Evolutionary conservation across 92 coral and sea anemone species (phyloP).

Genomic region (Muricea muricata): DNA sequence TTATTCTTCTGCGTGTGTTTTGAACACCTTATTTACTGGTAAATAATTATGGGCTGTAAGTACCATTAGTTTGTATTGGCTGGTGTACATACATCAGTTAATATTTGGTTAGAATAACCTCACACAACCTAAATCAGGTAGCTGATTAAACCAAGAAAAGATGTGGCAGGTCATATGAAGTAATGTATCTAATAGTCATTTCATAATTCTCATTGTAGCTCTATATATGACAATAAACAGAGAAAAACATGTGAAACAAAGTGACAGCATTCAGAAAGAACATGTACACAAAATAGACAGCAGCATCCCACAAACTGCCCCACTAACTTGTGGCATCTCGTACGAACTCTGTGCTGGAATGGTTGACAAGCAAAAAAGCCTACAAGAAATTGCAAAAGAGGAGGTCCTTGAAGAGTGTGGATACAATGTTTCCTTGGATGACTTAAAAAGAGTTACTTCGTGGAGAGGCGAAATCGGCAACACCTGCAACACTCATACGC

Average conservation of each 20-base stretch:
- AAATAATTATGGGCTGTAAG: too few species aligned
- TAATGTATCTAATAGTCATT: too few species aligned
- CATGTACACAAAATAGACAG: slow-evolving; percentile 74
- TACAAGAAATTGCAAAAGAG: slow-evolving; percentile 76
- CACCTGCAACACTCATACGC: slow-evolving; percentile 72
- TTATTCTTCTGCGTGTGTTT: too few species aligned
- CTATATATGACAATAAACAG: slow-evolving; percentile 90
- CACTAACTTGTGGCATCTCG: slow-evolving; percentile 75
- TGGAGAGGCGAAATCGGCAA: slow-evolving; percentile 83
- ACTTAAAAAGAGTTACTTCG: slow-evolving; percentile 72
- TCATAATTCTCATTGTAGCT: slow-evolving; percentile 46
- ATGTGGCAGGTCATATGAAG: too few species aligned
- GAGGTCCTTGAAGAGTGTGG: slow-evolving; percentile 97
- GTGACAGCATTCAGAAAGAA: slow-evolving; percentile 9
- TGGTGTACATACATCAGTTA: too few species aligned
- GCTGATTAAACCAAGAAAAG: too few species aligned
- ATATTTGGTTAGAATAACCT: too few species aligned
- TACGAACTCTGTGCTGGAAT: slow-evolving; percentile 99
- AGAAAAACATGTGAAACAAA: slow-evolving; percentile 56
- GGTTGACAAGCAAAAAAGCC: slow-evolving; percentile 79
- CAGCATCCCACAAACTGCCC: slow-evolving; percentile 72
- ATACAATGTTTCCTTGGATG: slow-evolving; percentile 86
- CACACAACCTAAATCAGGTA: too few species aligned
- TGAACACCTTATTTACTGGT: too few species aligned
- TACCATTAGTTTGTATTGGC: too few species aligned